phyloP scores from a whole-genome alignment of 1,140 invertebrate genomes.

The Ganaspis sp. region DNA sequence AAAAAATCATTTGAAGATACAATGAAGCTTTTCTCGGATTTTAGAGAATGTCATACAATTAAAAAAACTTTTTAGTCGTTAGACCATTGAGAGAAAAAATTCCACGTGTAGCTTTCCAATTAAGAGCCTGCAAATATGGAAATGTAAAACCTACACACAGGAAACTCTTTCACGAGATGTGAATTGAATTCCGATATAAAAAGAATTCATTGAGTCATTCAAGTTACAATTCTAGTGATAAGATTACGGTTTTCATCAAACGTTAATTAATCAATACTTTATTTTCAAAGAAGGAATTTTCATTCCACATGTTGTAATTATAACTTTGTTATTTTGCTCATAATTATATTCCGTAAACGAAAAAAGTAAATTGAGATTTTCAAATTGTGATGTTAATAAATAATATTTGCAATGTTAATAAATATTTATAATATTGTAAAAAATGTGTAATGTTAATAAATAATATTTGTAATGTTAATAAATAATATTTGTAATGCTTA shows the following conservation, averaged over 20 bases:
- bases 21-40: neutral
- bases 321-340: too few relatives aligned
- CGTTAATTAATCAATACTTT: neutral
- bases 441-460: too few relatives aligned
- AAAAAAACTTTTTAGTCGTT: conserved; percentile 2
- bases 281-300: too few relatives aligned
- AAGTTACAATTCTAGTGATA: neutral
- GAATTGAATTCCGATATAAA: conserved; percentile 5
- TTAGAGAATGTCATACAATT: neutral
- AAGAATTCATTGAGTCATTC: conserved; percentile 5
- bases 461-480: too few relatives aligned
- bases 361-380: too few relatives aligned
- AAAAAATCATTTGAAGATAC: neutral
- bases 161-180: neutral
- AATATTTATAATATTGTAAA: too few relatives aligned
- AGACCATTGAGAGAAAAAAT: neutral
- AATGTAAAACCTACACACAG: neutral
- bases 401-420: too few relatives aligned
- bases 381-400: too few relatives aligned
- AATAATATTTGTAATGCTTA: too few relatives aligned
- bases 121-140: conserved; percentile 6
- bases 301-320: too few relatives aligned
- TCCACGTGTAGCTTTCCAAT: neutral
- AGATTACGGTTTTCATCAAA: neutral
- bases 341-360: too few relatives aligned